phyloP scores from a whole-genome alignment of 2,113 vertebrate genomes.

The Spea multiplicata region DNA sequence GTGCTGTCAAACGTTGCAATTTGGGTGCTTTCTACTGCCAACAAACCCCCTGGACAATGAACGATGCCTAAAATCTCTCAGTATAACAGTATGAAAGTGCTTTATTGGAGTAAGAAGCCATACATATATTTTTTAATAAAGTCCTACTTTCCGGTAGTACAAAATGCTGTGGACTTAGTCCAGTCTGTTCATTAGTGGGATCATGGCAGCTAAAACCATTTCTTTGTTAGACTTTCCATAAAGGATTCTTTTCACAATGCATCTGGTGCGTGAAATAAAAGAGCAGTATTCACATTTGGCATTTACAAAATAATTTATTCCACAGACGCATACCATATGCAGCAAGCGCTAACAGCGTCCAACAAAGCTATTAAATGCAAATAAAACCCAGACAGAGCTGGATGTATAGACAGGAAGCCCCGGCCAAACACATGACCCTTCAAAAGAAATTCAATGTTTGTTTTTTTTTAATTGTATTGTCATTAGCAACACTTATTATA shows the following conservation, averaged over 20 bases:
- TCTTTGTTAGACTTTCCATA: conserved; percentile 66
- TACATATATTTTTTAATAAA: background rate
- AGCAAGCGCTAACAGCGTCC: background rate
- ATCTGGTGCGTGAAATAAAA: conserved; percentile 65
- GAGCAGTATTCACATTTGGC: conserved; percentile 61
- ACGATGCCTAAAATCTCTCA: too few species aligned
- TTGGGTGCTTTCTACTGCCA: too few species aligned
- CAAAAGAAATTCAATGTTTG: too few species aligned
- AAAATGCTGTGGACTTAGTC: conserved; percentile 19
- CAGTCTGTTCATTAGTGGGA: conserved; percentile 52
- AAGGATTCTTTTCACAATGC: conserved; percentile 65
- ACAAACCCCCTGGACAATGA: too few species aligned
- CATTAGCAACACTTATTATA: too few species aligned
- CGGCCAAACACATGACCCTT: background rate
- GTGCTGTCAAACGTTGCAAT: too few species aligned
- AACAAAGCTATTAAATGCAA: background rate
- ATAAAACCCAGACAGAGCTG: background rate
- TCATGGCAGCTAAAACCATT: conserved; percentile 61
- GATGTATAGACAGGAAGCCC: background rate
- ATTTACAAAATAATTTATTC: conserved; percentile 62
- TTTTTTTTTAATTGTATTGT: too few species aligned
- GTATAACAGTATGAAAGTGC: too few species aligned
- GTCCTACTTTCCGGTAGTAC: conserved; percentile 3
- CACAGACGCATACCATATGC: conserved; percentile 30
- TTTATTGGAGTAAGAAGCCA: too few species aligned